A percentile compares a stretch with the other conserved stretches of the same genome.
These are phyloP conservation scores for Lerema accius DNA, from an alignment of 1,140 invertebrate genomes.

Conservation along the genomic window DNA sequence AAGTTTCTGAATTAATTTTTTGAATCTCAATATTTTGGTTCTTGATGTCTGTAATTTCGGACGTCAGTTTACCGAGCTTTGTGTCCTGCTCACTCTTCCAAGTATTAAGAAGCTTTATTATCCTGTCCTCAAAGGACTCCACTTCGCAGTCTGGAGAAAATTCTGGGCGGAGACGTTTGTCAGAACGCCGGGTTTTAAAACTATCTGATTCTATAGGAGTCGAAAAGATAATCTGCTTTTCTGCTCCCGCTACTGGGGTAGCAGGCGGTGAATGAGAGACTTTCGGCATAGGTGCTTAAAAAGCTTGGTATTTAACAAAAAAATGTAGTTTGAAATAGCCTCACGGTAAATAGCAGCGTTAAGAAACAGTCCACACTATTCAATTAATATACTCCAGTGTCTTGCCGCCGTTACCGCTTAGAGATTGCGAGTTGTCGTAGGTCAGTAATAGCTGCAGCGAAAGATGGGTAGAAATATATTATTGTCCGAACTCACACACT, in stretches of 20 bases:
- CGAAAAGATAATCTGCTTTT: not conserved
- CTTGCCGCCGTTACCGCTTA: too few relatives aligned
- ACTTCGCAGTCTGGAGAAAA: conserved; percentile 18
- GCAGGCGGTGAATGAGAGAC: conserved; percentile 4
- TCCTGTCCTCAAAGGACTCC: conserved; percentile 6
- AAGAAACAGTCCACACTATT: too few relatives aligned
- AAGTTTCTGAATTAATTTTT: conserved; percentile 19
- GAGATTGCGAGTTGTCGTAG: too few relatives aligned
- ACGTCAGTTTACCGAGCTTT: not conserved
- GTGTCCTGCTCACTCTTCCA: conserved; percentile 13
- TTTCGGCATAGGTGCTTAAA: conserved; percentile 8
- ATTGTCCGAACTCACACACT: too few relatives aligned
- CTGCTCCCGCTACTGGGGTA: conserved; percentile 5
- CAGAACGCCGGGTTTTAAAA: not conserved
- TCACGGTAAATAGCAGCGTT: too few relatives aligned
- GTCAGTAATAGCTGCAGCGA: too few relatives aligned
- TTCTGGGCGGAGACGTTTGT: conserved; percentile 7
- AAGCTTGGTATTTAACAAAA: too few relatives aligned
- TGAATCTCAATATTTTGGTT: conserved; percentile 10
- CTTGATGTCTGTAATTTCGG: conserved; percentile 16
- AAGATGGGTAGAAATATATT: too few relatives aligned
- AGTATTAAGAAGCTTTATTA: not conserved
- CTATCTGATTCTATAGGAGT: conserved; percentile 1
- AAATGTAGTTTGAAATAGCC: too few relatives aligned
- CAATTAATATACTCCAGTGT: too few relatives aligned